These are phyloP conservation scores for Rostratula benghalensis DNA, from an alignment of 2,113 vertebrate genomes.

Conservation along the genomic window DNA sequence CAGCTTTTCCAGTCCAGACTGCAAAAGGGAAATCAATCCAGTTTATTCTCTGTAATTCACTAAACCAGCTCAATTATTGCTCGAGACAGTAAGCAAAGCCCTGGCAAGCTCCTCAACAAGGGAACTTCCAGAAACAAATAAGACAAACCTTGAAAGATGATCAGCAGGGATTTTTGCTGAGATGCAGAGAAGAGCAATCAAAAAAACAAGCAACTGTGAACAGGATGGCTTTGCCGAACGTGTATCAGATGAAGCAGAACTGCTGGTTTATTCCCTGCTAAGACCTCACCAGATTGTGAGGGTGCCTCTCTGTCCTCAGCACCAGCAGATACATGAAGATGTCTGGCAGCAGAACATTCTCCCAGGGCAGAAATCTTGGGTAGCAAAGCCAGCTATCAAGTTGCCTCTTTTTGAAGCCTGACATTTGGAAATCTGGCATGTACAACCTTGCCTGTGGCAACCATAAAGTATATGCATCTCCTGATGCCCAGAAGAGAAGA, in stretches of 20 bases:
- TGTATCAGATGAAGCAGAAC: neutral
- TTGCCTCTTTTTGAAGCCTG: neutral
- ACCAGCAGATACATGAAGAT: neutral
- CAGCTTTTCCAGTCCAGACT: neutral
- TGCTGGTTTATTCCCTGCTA: neutral
- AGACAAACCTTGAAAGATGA: neutral
- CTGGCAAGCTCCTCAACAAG: neutral
- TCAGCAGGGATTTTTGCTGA: neutral
- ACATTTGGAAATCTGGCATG: neutral
- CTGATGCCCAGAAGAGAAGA: neutral
- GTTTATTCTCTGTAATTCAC: neutral
- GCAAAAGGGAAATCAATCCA: constrained; percentile 3
- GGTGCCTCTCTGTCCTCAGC: neutral
- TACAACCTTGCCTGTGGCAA: fast-evolving
- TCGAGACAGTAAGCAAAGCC: neutral
- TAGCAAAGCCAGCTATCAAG: neutral
- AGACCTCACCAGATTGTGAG: neutral
- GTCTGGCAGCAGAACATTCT: neutral
- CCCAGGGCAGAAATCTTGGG: neutral
- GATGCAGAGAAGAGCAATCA: neutral
- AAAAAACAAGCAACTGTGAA: neutral
- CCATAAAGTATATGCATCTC: fast-evolving
- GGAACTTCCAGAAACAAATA: neutral
- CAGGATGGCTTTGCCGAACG: neutral
- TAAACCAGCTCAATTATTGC: neutral